These are phyloP conservation scores for Adelphocoris suturalis DNA, from an alignment of 2,888 invertebrate species.

Conservation along the genomic window DNA sequence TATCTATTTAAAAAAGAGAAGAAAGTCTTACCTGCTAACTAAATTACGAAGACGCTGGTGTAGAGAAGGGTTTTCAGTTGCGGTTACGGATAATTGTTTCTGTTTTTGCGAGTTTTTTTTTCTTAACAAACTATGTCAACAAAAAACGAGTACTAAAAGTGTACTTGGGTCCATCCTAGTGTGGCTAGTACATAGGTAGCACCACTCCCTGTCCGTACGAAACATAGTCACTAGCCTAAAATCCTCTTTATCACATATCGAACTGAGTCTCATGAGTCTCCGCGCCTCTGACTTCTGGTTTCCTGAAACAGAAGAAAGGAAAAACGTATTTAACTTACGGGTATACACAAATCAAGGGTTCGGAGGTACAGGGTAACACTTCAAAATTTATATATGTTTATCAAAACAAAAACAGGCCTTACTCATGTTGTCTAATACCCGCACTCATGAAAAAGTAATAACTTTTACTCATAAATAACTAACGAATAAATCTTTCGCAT, in stretches of 20 bases:
- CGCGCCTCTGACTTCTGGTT: conserved; percentile 33
- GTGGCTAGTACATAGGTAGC: conserved; percentile 56
- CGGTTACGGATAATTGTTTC: conserved; percentile 73
- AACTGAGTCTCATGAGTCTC: conserved; percentile 62
- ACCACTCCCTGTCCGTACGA: conserved; percentile 67
- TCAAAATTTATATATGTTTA: too few species aligned
- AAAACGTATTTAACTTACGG: too few species aligned
- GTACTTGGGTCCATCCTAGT: conserved; percentile 67
- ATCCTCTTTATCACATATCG: conserved; percentile 61
- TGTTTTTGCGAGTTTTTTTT: conserved; percentile 37
- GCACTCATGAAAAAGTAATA: too few species aligned
- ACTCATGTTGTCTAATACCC: too few species aligned
- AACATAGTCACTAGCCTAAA: conserved; percentile 62
- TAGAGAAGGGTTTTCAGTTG: conserved; percentile 72
- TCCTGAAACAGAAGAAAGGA: conserved; percentile 56
- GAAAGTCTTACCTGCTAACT: conserved; percentile 68
- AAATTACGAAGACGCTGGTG: conserved; percentile 72
- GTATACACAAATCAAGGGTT: too few species aligned
- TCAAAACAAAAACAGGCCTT: too few species aligned
- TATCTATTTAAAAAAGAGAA: neutral
- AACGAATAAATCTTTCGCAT: too few species aligned
- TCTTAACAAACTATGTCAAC: conserved; percentile 61
- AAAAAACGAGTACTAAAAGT: conserved; percentile 48
- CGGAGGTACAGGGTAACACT: too few species aligned
- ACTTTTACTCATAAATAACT: too few species aligned